Conservation (phyloP, 2,888 invertebrate species). For the Dysmachus trigonus region DNA sequence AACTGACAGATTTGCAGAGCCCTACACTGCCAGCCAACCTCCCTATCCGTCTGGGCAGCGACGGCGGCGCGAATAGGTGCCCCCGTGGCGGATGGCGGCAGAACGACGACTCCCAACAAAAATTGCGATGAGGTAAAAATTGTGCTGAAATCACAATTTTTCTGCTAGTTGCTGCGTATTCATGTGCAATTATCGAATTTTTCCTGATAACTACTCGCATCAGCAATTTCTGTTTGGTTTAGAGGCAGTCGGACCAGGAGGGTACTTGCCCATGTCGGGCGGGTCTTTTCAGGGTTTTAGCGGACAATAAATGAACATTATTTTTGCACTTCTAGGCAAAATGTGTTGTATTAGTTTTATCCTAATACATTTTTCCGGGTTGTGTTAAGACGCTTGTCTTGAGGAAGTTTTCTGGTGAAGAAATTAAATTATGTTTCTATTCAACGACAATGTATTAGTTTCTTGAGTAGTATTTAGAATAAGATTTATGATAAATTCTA, state of each 20-base stretch:
- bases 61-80: neutral
- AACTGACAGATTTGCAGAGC: neutral
- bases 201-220: neutral
- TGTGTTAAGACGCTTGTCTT: no score
- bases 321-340: neutral
- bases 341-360: neutral
- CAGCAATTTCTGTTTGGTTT: neutral
- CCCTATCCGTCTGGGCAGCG: neutral
- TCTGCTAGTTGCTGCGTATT: neutral
- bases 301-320: neutral
- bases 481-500: no score
- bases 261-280: neutral
- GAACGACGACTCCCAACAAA: neutral
- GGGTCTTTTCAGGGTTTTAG: neutral
- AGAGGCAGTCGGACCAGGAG: neutral
- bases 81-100: neutral
- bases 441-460: no score
- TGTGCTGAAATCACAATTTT: neutral
- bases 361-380: no score
- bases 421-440: no score
- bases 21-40: neutral
- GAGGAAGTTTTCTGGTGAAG: no score
- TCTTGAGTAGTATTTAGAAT: no score
- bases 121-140: neutral
- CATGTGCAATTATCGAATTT: neutral